phyloP scores from a whole-genome alignment of 2,888 invertebrate species.

The Pterostichus niger region DNA sequence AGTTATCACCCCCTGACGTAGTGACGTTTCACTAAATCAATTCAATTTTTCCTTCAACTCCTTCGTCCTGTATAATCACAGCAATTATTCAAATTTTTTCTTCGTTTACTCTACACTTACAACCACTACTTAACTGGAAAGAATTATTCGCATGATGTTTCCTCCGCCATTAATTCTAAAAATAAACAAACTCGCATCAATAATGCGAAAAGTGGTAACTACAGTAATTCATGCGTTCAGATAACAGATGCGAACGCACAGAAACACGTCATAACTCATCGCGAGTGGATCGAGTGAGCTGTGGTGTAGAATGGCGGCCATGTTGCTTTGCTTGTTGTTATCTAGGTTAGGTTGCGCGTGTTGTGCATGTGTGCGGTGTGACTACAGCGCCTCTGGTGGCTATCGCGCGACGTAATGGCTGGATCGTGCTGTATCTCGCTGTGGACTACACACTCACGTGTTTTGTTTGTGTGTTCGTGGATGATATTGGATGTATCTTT shows the following conservation, averaged over 20 bases:
- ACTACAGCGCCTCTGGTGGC: conserved; percentile 58
- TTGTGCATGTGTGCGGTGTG: conserved; percentile 25
- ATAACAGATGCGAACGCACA: conserved; percentile 28
- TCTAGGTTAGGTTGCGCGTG: conserved; percentile 56
- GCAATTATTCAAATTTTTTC: conserved; percentile 46
- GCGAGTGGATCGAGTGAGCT: neutral
- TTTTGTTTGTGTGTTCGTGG: conserved; percentile 41
- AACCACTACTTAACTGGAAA: conserved; percentile 44
- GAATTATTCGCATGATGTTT: conserved; percentile 46
- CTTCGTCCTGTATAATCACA: conserved; percentile 25
- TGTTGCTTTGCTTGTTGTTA: conserved; percentile 48
- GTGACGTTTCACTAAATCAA: conserved; percentile 46
- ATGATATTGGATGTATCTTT: conserved; percentile 38
- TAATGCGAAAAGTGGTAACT: conserved; percentile 48
- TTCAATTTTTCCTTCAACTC: conserved; percentile 23
- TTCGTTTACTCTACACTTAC: conserved; percentile 41
- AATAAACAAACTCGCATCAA: conserved; percentile 52
- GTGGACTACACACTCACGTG: conserved; percentile 47
- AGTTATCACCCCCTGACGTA: conserved; percentile 2
- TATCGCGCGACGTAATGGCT: conserved; percentile 71
- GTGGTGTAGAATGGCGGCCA: neutral
- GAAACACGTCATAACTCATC: conserved; percentile 51
- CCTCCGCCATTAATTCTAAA: conserved; percentile 51
- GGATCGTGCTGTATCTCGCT: conserved; percentile 75
- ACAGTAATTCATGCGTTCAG: conserved; percentile 52